Conservation (phyloP, 2,113 vertebrate species). For the Cygnus buccinator region DNA sequence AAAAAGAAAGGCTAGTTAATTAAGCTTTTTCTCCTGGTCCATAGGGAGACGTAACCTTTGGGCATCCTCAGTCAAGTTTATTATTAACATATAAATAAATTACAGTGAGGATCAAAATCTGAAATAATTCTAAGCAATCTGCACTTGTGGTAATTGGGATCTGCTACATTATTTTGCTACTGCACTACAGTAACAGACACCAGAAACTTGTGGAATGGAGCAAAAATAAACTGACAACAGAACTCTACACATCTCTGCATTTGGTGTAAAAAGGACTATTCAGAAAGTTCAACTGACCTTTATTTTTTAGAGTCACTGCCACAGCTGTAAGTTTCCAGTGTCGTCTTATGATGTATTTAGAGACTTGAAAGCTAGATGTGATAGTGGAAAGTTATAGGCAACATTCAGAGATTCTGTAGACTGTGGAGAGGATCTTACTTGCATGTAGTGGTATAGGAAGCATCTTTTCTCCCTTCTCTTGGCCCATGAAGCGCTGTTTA, state of each 20-base stretch:
- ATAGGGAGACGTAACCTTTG: background rate
- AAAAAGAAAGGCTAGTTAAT: background rate
- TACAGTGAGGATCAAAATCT: background rate
- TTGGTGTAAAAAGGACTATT: background rate
- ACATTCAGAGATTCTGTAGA: background rate
- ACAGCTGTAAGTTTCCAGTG: background rate
- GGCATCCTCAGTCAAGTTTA: background rate
- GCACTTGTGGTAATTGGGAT: background rate
- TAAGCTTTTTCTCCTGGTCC: background rate
- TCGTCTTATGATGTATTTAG: background rate
- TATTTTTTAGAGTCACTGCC: background rate
- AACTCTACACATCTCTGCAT: background rate
- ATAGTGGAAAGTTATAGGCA: background rate
- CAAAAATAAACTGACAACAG: background rate
- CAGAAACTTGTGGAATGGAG: background rate
- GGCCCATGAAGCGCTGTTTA: background rate
- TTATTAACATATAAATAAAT: background rate
- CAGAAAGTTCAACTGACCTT: background rate
- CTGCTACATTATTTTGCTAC: accelerated
- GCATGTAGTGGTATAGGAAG: background rate
- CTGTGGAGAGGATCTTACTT: background rate
- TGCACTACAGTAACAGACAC: background rate
- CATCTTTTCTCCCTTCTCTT: background rate
- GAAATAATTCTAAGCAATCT: background rate
- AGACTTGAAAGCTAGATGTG: background rate